Conservation (phyloP, 92 coral and sea anemone species). For the Zoanthus sansibaricus region DNA sequence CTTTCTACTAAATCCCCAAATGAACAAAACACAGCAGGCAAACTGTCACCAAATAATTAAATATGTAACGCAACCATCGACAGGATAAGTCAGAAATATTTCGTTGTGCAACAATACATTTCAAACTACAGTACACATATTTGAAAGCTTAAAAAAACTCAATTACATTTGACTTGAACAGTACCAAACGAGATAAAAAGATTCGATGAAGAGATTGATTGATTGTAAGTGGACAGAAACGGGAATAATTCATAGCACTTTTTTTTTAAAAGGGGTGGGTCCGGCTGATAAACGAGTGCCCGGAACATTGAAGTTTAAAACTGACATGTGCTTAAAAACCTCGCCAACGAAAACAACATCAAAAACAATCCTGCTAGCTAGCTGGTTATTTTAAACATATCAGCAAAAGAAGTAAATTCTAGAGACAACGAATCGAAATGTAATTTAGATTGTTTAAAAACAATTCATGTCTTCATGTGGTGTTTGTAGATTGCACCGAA, state of each 20-base stretch:
- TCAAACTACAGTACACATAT: neutral
- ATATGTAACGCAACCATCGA: conserved; percentile 17
- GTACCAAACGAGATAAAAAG: neutral
- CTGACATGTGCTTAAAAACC: conserved; percentile 28
- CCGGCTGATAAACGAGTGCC: neutral
- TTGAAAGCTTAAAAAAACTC: neutral
- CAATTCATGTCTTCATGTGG: neutral
- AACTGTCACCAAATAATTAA: neutral
- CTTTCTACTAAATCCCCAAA: neutral
- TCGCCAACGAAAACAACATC: neutral
- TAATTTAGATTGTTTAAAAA: neutral
- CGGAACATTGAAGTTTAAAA: neutral
- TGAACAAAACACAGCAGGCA: neutral
- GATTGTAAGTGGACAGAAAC: conserved; percentile 7
- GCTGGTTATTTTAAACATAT: conserved; percentile 3
- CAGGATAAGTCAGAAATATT: neutral
- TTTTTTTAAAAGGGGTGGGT: conserved; percentile 41
- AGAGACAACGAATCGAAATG: neutral
- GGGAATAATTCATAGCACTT: neutral
- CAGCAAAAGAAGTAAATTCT: conserved; percentile 26
- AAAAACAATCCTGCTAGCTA: conserved; percentile 7
- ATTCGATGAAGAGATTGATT: neutral
- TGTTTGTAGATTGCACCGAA: neutral
- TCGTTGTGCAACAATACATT: neutral
- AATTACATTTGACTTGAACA: neutral